Percentiles rank a stretch among this genome's conserved stretches.
Conservation (phyloP, 2,113 vertebrate genomes). For the Callaeas wilsoni region DNA sequence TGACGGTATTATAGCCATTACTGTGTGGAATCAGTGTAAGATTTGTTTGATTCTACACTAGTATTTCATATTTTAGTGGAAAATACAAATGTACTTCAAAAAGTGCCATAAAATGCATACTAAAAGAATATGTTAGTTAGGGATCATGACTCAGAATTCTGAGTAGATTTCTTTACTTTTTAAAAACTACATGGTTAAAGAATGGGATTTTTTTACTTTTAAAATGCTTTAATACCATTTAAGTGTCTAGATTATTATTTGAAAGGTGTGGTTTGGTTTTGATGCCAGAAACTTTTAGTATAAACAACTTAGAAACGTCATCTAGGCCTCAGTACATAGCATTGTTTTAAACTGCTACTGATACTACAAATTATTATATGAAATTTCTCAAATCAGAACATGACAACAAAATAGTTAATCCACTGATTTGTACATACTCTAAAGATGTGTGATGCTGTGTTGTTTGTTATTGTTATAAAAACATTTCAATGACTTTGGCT, state of each 20-base stretch:
- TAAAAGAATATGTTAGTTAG: neutral
- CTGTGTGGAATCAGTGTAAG: neutral
- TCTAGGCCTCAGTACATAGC: rapidly evolving
- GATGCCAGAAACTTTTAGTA: neutral
- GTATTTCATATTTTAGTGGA: neutral
- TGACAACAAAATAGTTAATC: neutral
- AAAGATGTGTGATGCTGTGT: neutral
- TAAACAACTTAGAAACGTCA: neutral
- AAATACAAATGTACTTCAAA: neutral
- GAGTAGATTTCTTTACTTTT: neutral
- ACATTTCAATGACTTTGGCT: neutral
- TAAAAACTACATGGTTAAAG: neutral
- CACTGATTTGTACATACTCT: neutral
- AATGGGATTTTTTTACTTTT: neutral
- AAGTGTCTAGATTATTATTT: neutral
- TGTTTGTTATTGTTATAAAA: neutral
- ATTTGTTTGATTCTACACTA: neutral
- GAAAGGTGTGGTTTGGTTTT: neutral
- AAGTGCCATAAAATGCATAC: neutral
- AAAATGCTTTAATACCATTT: neutral
- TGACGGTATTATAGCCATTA: neutral
- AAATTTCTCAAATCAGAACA: neutral
- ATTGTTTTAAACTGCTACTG: neutral
- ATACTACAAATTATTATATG: neutral
- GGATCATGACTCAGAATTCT: neutral